A percentile compares a stretch with the other conserved stretches of the same genome.
phyloP scores from a whole-genome alignment of 2,113 vertebrate genomes.

The Rhegmatorhina hoffmannsi region DNA sequence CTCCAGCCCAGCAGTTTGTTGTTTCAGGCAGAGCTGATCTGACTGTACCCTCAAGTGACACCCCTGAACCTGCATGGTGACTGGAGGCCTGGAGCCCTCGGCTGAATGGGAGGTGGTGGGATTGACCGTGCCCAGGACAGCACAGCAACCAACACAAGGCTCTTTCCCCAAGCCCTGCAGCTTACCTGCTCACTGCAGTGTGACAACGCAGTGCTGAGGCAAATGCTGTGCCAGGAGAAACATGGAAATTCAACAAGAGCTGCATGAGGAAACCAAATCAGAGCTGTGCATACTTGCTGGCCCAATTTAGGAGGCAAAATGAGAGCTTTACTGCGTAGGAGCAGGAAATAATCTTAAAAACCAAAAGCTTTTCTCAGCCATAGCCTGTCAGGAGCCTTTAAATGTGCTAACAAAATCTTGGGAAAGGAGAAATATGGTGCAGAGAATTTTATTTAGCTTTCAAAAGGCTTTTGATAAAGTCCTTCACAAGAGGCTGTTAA shows the following conservation, averaged over 20 bases:
- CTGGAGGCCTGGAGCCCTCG: background rate
- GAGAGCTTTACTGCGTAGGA: slow-evolving; percentile 27
- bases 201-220: background rate
- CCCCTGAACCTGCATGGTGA: fast-evolving
- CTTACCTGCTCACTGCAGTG: background rate
- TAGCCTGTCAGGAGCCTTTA: slow-evolving; percentile 48
- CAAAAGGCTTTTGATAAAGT: slow-evolving; percentile 53
- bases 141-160: background rate
- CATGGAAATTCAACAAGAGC: background rate
- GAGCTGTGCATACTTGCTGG: background rate
- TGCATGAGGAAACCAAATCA: background rate
- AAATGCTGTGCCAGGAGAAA: background rate
- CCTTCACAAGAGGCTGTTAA: slow-evolving; percentile 30
- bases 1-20: background rate
- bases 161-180: background rate
- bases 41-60: background rate
- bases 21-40: background rate
- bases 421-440: slow-evolving; percentile 7
- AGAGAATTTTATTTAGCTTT: slow-evolving; percentile 46
- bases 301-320: slow-evolving; percentile 27
- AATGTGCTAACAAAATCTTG: slow-evolving; percentile 36
- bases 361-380: slow-evolving; percentile 26
- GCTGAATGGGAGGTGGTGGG: fast-evolving
- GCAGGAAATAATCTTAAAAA: slow-evolving; percentile 56
- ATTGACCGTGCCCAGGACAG: fast-evolving